Evolutionary conservation across 2,797 vertebrate genomes (phyloP).

Genomic region (Sebastes miniatus): DNA sequence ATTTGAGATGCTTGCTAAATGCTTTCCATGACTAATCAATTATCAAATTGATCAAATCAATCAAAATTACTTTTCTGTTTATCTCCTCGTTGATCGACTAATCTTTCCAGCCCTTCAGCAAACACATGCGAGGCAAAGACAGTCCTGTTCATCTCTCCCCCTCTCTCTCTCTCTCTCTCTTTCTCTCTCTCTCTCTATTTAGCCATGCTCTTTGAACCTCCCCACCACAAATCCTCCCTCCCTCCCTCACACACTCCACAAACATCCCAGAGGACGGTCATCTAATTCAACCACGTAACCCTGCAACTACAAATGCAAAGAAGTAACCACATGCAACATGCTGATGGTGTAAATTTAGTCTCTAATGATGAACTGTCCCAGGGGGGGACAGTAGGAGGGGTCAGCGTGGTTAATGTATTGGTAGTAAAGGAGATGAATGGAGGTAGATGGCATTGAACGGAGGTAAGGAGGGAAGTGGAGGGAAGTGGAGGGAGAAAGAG

Average conservation of each 20-base stretch:
- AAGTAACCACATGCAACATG: slow-evolving; percentile 24
- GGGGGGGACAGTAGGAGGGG: slow-evolving; percentile 10
- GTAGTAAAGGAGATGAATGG: slow-evolving; percentile 56
- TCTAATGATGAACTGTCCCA: slow-evolving; percentile 43
- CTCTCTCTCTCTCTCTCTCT: not conserved
- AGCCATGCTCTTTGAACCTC: slow-evolving; percentile 85
- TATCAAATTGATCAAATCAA: not conserved
- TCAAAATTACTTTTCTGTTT: slow-evolving; percentile 1
- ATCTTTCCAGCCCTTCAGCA: not conserved
- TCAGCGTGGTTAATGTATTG: slow-evolving; percentile 30
- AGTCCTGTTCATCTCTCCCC: slow-evolving; percentile 77
- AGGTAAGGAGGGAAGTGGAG: not conserved
- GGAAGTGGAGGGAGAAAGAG: slow-evolving; percentile 5
- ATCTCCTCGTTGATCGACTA: not conserved
- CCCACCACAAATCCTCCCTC: slow-evolving; percentile 76
- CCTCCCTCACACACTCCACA: slow-evolving; percentile 52
- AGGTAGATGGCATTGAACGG: slow-evolving; percentile 14
- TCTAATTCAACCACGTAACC: slow-evolving; percentile 32
- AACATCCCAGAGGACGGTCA: slow-evolving; percentile 30
- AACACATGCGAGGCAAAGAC: slow-evolving; percentile 15
- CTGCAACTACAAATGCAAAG: slow-evolving; percentile 11
- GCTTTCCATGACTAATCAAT: not conserved
- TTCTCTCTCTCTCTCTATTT: slow-evolving; percentile 64
- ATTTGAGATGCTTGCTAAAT: not conserved
- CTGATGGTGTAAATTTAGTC: slow-evolving; percentile 38